phyloP scores from a whole-genome alignment of 1,140 invertebrate species.

The Bombus confusus region DNA sequence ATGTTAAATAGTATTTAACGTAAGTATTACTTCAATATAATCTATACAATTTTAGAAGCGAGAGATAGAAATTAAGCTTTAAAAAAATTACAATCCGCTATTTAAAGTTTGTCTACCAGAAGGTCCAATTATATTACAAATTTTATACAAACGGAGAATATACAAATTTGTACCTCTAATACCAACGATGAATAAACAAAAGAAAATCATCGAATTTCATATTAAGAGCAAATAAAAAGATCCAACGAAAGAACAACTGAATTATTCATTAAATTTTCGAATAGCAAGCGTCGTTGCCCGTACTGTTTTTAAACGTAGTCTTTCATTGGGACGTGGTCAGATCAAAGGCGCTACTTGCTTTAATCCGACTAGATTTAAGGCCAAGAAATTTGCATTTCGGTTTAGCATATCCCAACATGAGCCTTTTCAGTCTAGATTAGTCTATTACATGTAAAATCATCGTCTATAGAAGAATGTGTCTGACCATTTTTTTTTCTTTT shows the following conservation, averaged over 20 bases:
- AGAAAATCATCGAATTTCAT: not conserved
- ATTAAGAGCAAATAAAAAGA: not conserved
- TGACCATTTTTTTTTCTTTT: not conserved
- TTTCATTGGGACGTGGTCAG: not conserved
- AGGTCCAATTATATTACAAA: not conserved
- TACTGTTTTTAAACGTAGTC: not conserved
- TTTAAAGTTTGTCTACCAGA: not conserved
- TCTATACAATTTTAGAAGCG: not conserved
- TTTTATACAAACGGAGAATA: not conserved
- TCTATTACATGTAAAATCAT: conserved; percentile 13
- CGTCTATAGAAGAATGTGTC: not conserved
- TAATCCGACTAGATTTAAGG: not conserved
- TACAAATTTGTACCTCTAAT: not conserved
- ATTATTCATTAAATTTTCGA: not conserved
- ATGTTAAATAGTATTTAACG: not conserved
- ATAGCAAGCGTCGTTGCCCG: not conserved
- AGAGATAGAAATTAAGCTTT: not conserved
- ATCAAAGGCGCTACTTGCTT: not conserved
- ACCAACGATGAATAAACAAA: not conserved
- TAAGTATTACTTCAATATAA: not conserved
- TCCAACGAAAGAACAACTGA: not conserved
- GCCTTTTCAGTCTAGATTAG: not conserved
- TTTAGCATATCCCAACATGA: too few species aligned
- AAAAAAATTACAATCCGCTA: not conserved
- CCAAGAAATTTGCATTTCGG: too few species aligned